Base-by-base conservation (phyloP, 2,113 vertebrate species). In the Bettongia penicillata region DNA sequence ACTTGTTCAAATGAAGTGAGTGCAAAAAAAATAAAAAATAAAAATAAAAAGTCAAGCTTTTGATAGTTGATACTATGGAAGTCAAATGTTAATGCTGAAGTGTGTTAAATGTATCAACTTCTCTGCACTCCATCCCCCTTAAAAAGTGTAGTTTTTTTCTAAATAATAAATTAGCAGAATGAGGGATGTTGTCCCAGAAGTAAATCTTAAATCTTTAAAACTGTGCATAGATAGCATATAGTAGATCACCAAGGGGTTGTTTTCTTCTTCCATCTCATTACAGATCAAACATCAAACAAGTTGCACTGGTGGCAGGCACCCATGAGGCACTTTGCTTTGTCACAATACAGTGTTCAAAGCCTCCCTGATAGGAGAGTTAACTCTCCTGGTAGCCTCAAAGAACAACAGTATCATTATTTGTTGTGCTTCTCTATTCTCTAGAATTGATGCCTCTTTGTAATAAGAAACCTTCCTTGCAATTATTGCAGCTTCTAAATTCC, bases 381-480 rank as follows among this genome's bases (percentile, higher is more conserved):
- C 95, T 97, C 94, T 95, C 61, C 50, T 51, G 37, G 43, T 57
- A 93, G 37, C 28, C 96, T 93, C 8, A 57, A 93, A 97, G 52
- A 25, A 95, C 94, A 97, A 93, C 7, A 19, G 57, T 0, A 2
- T 11, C 0, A 19, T 84, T 97, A 91, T 95, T 98, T 98, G 16
- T 90, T 97, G 93, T 91, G 94, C 23, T 52, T 49, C 47, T 47
- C 25, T 95, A 77, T 90, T 91, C 51, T 37, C 93, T 96, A 37
- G 48, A 97, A 96, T 92, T 94, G 8, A 91, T 97, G 92, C 43
- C 94, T 96, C 57, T 37, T 48, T 97, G 22, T 68, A 96, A 95
- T 96, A 96, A 97, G 96, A 94, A 98, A 51, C 5, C 84, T 95
- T 98, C 91, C 31, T 96, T 97, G 95, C 93, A 97, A 97, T 98